Evolutionary conservation across 2,888 invertebrate species (phyloP).

Genomic region (Dasypolia templi): DNA sequence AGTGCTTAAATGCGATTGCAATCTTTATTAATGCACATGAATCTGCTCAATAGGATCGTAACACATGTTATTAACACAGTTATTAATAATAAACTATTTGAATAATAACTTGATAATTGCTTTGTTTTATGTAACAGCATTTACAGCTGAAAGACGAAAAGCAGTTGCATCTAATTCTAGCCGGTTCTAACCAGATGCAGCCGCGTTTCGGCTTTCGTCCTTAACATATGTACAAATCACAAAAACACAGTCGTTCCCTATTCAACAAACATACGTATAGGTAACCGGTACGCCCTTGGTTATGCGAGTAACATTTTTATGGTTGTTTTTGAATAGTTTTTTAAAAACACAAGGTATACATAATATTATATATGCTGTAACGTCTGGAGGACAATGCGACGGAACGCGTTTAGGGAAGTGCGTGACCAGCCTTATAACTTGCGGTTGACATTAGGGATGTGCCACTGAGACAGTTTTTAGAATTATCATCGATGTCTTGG

Average conservation of each 20-base stretch:
- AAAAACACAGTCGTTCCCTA: slow-evolving; percentile 22
- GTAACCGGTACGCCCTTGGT: slow-evolving; percentile 41
- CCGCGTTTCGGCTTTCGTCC: neutral
- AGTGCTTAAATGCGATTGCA: slow-evolving; percentile 33
- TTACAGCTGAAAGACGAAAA: neutral
- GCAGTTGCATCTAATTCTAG: neutral
- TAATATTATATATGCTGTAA: slow-evolving; percentile 65
- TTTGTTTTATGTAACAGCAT: neutral
- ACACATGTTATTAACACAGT: neutral
- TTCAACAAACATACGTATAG: slow-evolving; percentile 42
- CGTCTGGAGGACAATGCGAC: slow-evolving; percentile 80
- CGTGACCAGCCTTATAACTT: slow-evolving; percentile 85
- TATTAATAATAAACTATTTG: slow-evolving; percentile 9
- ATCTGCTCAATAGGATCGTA: slow-evolving; percentile 20
- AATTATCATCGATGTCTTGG: slow-evolving; percentile 49
- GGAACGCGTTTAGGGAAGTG: slow-evolving; percentile 87
- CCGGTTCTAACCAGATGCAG: slow-evolving; percentile 15
- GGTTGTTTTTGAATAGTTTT: slow-evolving; percentile 66
- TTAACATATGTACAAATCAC: slow-evolving; percentile 40
- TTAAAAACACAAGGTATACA: slow-evolving; percentile 66
- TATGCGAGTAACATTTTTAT: slow-evolving; percentile 60
- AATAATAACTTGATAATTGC: neutral
- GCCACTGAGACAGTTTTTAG: neutral
- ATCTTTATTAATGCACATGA: slow-evolving; percentile 44
- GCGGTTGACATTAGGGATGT: slow-evolving; percentile 61